Evolutionary conservation across 1,140 invertebrate species (phyloP).

Genomic region (Brachionus plicatilis): DNA sequence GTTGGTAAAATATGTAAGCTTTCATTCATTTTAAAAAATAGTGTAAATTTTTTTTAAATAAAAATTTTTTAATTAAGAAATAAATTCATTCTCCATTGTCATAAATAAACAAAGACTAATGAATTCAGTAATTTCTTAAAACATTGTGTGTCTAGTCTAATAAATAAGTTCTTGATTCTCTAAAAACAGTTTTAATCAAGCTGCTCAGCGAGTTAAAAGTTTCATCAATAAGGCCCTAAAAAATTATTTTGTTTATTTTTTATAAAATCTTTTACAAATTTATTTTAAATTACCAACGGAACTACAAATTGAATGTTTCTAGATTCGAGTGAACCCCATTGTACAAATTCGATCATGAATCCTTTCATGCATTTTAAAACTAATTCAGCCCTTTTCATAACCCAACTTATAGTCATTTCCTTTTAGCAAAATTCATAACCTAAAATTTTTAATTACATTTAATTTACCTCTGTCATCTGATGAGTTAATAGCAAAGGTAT

Average conservation of each 20-base stretch:
- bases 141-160: background rate
- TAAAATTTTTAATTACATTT: background rate
- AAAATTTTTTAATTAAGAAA: too few species aligned
- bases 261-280: background rate
- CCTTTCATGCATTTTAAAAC: constrained; percentile 98
- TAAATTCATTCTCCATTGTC: too few species aligned
- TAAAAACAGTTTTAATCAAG: constrained; percentile 35
- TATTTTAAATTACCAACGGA: constrained; percentile 62
- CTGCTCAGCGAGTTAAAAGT: constrained; percentile 9
- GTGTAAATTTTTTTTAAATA: too few species aligned
- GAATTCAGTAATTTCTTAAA: too few species aligned
- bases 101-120: too few species aligned
- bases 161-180: constrained; percentile 40
- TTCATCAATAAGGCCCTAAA: constrained; percentile 21
- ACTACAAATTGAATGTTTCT: constrained; percentile 78
- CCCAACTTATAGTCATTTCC: constrained; percentile 93
- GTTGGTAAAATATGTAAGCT: too few species aligned
- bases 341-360: constrained; percentile 95
- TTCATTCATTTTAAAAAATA: too few species aligned
- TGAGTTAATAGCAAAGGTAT: constrained; percentile 84
- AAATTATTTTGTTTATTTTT: background rate
- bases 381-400: constrained; percentile 84
- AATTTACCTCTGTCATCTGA: constrained; percentile 74
- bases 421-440: background rate
- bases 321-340: constrained; percentile 74